Conservation (phyloP, 1,140 invertebrate species). For the Aphidius gifuensis region DNA sequence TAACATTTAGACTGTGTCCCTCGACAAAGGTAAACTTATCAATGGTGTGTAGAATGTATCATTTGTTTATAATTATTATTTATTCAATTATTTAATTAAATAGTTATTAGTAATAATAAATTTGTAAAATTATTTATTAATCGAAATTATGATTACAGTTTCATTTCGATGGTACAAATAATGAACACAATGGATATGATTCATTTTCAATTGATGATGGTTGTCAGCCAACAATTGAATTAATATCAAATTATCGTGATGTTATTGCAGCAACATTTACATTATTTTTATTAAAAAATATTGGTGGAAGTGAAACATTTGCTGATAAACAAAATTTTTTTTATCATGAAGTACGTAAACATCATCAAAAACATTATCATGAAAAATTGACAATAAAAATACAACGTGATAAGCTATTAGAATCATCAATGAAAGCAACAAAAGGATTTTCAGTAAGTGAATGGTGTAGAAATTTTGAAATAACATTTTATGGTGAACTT, state of each 20-base stretch:
- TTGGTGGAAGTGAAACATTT: slow-evolving; percentile 92
- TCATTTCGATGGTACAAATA: slow-evolving; percentile 57
- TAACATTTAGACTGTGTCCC: slow-evolving; percentile 89
- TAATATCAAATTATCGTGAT: slow-evolving; percentile 80
- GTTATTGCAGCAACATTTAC: slow-evolving; percentile 91
- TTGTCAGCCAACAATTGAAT: slow-evolving; percentile 79
- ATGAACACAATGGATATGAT: slow-evolving; percentile 53
- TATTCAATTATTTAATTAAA: slow-evolving; percentile 3
- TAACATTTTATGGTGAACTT: slow-evolving; percentile 87
- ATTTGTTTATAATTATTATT: slow-evolving; percentile 15
- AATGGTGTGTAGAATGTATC: slow-evolving; percentile 23
- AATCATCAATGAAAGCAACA: slow-evolving; percentile 79
- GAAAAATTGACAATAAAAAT: slow-evolving; percentile 82
- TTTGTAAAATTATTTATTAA: neutral
- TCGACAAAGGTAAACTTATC: slow-evolving; percentile 73
- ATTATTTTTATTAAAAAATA: slow-evolving; percentile 89
- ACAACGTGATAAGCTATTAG: slow-evolving; percentile 73
- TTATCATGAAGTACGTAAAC: slow-evolving; percentile 86
- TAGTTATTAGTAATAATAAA: too few species aligned
- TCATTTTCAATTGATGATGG: slow-evolving; percentile 85
- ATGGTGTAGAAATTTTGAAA: slow-evolving; percentile 92
- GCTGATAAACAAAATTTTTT: slow-evolving; percentile 95
- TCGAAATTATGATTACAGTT: slow-evolving; percentile 55
- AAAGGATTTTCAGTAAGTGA: slow-evolving; percentile 77
- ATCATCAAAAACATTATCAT: slow-evolving; percentile 80